phyloP scores from a whole-genome alignment of 2,888 invertebrate species.

The Drosophila merina region DNA sequence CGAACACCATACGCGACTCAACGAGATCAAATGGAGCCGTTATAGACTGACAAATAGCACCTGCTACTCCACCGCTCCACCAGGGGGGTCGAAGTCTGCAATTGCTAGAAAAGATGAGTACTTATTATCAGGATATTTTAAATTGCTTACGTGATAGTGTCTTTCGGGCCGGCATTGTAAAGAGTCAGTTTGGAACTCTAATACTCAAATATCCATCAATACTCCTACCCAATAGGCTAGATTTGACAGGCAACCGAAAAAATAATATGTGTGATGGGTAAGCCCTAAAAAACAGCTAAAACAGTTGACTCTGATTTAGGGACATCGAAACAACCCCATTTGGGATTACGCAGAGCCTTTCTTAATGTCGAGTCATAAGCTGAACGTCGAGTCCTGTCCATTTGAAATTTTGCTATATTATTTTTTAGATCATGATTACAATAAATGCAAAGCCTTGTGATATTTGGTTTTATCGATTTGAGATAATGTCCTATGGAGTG shows the following conservation, averaged over 20 bases:
- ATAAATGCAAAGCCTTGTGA: neutral
- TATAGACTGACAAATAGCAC: constrained; percentile 25
- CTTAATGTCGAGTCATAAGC: too few relatives aligned
- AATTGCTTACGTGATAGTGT: neutral
- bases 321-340: neutral
- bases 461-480: neutral
- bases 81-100: constrained; percentile 45
- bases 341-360: neutral
- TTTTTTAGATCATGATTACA: constrained; percentile 2
- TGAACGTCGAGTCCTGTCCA: neutral
- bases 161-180: neutral
- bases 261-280: neutral
- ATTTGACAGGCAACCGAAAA: too few relatives aligned
- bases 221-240: neutral
- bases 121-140: neutral
- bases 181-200: neutral
- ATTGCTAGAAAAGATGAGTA: neutral
- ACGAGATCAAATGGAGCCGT: constrained; percentile 54
- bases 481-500: neutral
- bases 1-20: constrained; percentile 52
- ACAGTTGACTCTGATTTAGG: neutral
- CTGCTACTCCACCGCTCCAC: constrained; percentile 57
- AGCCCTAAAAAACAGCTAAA: neutral
- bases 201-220: neutral
- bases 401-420: neutral